Evolutionary conservation across 2,113 vertebrate species (phyloP).

Genomic region (Lasiurus borealis): DNA sequence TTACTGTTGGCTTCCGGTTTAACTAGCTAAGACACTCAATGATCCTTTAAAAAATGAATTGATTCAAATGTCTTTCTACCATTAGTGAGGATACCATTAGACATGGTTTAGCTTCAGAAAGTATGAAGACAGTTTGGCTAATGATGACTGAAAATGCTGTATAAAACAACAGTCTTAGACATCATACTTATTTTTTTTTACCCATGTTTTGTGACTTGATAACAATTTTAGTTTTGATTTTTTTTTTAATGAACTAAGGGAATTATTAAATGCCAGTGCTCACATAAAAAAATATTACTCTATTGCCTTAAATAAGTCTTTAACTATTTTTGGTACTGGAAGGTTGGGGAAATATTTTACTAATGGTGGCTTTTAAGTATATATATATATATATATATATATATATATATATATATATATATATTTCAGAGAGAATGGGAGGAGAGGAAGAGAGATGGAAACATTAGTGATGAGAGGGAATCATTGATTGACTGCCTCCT

Average conservation of each 20-base stretch:
- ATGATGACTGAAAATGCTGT: conserved; percentile 71
- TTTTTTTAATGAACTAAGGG: conserved; percentile 18
- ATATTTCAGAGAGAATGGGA: no score
- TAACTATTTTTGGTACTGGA: conserved; percentile 28
- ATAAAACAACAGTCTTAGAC: conserved; percentile 60
- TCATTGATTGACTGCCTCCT: no score
- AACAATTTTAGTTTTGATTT: conserved; percentile 60
- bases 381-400: no score
- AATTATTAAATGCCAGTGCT: conserved; percentile 57
- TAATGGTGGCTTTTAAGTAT: not conserved
- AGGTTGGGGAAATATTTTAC: not conserved
- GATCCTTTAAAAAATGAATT: conserved; percentile 80
- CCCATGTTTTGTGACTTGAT: conserved; percentile 52
- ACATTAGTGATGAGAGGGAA: no score
- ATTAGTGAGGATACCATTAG: conserved; percentile 74
- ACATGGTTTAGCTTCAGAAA: conserved; percentile 78
- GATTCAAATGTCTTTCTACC: conserved; percentile 68
- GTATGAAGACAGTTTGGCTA: conserved; percentile 71
- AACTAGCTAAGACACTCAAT: conserved; percentile 70
- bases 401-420: no score
- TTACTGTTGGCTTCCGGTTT: conserved; percentile 69
- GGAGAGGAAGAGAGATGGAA: no score
- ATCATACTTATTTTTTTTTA: conserved; percentile 36
- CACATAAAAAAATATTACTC: conserved; percentile 38
- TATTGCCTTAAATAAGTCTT: conserved; percentile 23